Evolutionary conservation across 2,888 invertebrate genomes (phyloP), one percentile per base, ranked within the genome.

Genomic region (Pelosia muscerda): DNA sequence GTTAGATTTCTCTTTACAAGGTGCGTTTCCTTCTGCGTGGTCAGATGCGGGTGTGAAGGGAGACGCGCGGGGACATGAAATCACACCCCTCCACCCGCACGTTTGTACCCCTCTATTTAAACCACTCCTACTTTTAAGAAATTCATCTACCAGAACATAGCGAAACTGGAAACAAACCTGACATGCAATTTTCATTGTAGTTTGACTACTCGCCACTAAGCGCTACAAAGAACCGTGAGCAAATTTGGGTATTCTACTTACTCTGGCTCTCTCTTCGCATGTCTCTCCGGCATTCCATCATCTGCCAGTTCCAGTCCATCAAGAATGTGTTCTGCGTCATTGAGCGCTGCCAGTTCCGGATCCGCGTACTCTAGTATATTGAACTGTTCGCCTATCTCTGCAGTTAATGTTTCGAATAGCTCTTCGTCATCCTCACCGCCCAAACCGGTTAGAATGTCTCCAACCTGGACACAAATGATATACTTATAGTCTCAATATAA

Each of bases 311-410:
- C 98, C 64, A 98, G 94, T 69, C 97, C 97, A 87, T 98, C 98
- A 66, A 99, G 96, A 78, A 98, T 97, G 85, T 98, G 98, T 49
- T 98, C 98, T 1, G 97, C 97, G 69, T 97, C 97, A 73, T 97
- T 96, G 79, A 97, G 96, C 72, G 97, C 96, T 78, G 98, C 98
- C 65, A 98, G 93, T 91, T 98, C 98, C 0, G 99, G 98, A 95
- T 99, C 99, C 0, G 98, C 99, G 90, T 99, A 99, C 90, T 98
- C 98, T 75, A 99, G 92, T 84, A 99, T 98, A 90, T 99, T 99
- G 92, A 99, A 99, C 94, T 98, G 98, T 72, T 98, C 97, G 8
- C 98, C 98, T 95, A 98, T 97, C 92, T 98, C 98, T n/a, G 97
- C 97, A 84, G 95, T 93, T 55, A 96, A 86, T 1, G 96, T 96